These are phyloP conservation scores for Collichthys lucidus DNA, from an alignment of 2,113 vertebrate genomes.

Conservation along the genomic window DNA sequence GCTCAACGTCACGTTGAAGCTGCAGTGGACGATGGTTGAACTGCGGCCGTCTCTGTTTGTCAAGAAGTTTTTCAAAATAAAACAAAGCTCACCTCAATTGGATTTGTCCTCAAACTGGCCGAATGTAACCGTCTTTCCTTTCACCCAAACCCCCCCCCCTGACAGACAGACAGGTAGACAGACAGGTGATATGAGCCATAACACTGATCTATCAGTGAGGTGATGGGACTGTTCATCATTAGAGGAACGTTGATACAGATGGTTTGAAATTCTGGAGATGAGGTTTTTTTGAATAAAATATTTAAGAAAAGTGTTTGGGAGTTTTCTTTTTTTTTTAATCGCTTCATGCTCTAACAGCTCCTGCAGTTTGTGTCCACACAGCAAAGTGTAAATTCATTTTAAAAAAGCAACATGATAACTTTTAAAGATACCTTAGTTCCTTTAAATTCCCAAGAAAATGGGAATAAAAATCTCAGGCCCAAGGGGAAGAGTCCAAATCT, in stretches of 20 bases:
- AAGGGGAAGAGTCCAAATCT: no score
- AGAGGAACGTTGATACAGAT: slow-evolving; percentile 76
- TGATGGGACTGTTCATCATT: slow-evolving; percentile 30
- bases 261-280: slow-evolving; percentile 77
- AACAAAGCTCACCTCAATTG: not conserved
- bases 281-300: slow-evolving; percentile 80
- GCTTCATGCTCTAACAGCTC: no score
- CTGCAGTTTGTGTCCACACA: no score
- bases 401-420: no score
- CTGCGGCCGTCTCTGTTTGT: not conserved
- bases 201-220: slow-evolving; percentile 14
- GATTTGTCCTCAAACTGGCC: slow-evolving; percentile 4
- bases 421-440: no score
- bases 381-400: no score
- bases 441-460: no score
- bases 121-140: not conserved
- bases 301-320: slow-evolving; percentile 51
- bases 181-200: slow-evolving; percentile 15
- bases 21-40: not conserved
- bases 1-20: no score
- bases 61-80: not conserved
- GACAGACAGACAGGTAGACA: not conserved
- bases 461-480: no score
- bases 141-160: not conserved
- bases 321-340: not conserved